Conservation (phyloP, 2,113 vertebrate species). For the Corynorhinus townsendii region DNA sequence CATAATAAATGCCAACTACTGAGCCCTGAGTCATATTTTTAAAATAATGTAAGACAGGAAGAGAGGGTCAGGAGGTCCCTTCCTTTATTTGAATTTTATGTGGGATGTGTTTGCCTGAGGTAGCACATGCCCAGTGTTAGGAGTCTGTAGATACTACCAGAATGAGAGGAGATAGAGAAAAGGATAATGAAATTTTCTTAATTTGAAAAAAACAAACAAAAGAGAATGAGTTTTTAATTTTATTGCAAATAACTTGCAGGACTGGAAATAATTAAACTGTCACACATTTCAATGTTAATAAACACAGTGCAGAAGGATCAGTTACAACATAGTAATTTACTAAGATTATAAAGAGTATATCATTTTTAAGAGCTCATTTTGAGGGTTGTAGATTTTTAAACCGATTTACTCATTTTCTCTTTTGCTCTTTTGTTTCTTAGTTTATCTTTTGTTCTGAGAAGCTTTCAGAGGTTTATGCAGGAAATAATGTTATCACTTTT, state of each 20-base stretch:
- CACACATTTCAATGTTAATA: constrained; percentile 36
- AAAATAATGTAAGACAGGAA: background rate
- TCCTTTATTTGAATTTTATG: background rate
- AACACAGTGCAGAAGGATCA: background rate
- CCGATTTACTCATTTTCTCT: background rate
- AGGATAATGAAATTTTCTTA: background rate
- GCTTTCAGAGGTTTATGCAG: background rate
- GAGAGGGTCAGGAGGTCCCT: background rate
- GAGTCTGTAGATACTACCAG: background rate
- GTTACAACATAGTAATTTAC: background rate
- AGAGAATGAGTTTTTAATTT: constrained; percentile 38
- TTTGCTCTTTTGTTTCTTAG: background rate
- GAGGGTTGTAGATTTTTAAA: constrained; percentile 12
- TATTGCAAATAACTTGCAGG: constrained; percentile 28
- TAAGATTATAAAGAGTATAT: background rate
- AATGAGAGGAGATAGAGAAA: background rate
- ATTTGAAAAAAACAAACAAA: background rate
- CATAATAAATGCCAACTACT: background rate
- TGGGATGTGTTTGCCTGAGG: background rate
- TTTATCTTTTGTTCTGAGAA: background rate
- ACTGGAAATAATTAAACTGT: constrained; percentile 4
- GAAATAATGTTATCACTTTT: background rate
- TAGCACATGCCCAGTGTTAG: background rate
- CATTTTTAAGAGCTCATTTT: constrained; percentile 32
- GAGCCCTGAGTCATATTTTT: background rate